Evolutionary conservation across 2,888 invertebrate genomes (phyloP).

Genomic region (Heliconius erato): DNA sequence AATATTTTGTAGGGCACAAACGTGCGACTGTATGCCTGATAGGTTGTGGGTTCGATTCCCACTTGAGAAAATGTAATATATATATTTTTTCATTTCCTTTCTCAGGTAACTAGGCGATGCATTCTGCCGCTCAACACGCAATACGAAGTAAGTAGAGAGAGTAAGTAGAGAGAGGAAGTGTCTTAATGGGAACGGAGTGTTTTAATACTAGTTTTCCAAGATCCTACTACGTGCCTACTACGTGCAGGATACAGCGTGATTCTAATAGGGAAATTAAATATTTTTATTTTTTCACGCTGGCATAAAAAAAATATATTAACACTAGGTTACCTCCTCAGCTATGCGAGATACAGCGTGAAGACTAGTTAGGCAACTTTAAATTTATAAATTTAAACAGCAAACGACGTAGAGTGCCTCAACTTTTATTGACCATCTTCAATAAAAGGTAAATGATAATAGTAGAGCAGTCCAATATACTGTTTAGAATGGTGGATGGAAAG

Average conservation of each 20-base stretch:
- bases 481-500: constrained; percentile 16
- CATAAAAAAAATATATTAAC: no score
- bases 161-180: no score
- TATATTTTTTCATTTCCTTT: no score
- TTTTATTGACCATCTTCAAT: constrained; percentile 20
- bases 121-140: no score
- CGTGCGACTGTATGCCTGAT: neutral
- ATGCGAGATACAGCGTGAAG: no score
- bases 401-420: neutral
- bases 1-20: no score
- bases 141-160: no score
- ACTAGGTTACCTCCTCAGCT: no score
- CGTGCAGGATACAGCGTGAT: no score
- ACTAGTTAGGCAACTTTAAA: neutral
- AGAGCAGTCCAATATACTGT: neutral
- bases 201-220: neutral
- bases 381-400: neutral
- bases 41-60: neutral
- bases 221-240: no score
- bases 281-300: no score
- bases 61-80: neutral
- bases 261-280: no score
- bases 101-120: neutral
- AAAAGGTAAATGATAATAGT: neutral
- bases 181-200: neutral